Base-by-base conservation (phyloP, 2,888 invertebrate species). In the Gisinianus flammeolus region DNA sequence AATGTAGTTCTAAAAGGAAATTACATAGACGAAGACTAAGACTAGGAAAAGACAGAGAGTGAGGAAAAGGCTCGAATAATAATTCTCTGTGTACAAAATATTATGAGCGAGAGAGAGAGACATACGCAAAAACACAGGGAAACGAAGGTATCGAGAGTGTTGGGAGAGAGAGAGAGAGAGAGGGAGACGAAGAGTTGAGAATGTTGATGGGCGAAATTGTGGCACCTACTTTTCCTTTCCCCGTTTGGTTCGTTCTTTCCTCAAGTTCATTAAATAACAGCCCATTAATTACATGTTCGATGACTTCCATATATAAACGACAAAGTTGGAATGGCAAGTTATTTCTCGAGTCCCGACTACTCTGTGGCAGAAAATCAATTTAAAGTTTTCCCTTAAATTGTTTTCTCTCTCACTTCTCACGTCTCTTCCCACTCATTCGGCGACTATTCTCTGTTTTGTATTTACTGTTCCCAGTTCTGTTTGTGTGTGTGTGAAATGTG, bases 221-320 rank as follows among this genome's bases (percentile, higher is more conserved):
- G 54, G 54, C n/a, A 54, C 19, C n/a, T 54, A n/a, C n/a, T n/a
- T n/a, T n/a, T 54, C 6, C 54, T 16, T 54, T 54, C 64, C 26
- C 19, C 24, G 26, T 19, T 26, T 33, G 16, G 16, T 44, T 69
- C 69, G 19, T 26, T 22, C 5, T 33, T 16, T 28, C 12, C 67
- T 30, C 24, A 52, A 54, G 52, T 28, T 70, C 54, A 44, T 54
- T 69, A 35, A 35, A 69, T 69, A 52, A 22, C 2, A 35, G 69
- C 22, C 69, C n/a, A 44, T 69, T 52, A 35, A 69, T 52, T 52
- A 69, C 44, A 69, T 35, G 69, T 52, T 52, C 22, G 52, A 69
- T 69, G 69, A 69, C 44, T 69, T 69, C 69, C 30, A 69, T 69
- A 35, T 64, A 64, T 24, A 16, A 54, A 19, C 16, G 19, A 54